Evolutionary conservation across 2,113 vertebrate species (phyloP), one percentile per base, ranked within the genome.

Genomic region (Thinocorus orbignyianus): DNA sequence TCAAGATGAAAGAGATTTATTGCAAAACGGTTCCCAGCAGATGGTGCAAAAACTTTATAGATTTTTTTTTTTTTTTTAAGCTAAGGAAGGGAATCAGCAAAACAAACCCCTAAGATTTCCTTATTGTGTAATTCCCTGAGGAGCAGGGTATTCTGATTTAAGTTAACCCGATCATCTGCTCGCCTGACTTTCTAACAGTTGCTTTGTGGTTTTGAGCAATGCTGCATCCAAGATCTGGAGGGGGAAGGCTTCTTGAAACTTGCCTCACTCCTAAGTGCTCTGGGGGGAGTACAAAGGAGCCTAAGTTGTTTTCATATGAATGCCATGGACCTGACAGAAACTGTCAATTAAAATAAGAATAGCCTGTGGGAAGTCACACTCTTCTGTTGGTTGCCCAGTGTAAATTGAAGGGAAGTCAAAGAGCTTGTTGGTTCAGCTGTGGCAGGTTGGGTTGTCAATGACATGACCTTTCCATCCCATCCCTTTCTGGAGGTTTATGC

Each of bases 311-410:
- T 85, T 77, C 76, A 57, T 65, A 33, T 61, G 60, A 78, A 46
- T 90, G 80, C 46, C 60, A 42, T 55, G 68, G 61, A 83, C 86
- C 60, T 88, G 76, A 83, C 42, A 66, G 65, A 90, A 94, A 33
- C 68, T 41, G n/a, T 86, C 0, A 1, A 95, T 94, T 93, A 93
- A 90, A 95, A 88, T 94, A 94, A 93, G 93, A 93, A 92, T 94
- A 91, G 72, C 64, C 79, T 78, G 17, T 64, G 70, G 64, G 86
- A 96, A 93, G 80, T 86, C 85, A 26, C 81, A 82, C 25, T 15
- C 7, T 88, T 81, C 48, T 76, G 24, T 83, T 93, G 69, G 7
- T 68, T 92, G 64, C 86, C 83, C 81, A 78, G 44, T 79, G 84
- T 79, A 72, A 92, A 92, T 49, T 71, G 52, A 92, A 72, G 44